Evolutionary conservation across 1,140 invertebrate genomes (phyloP).

Genomic region (Nomia melanderi): DNA sequence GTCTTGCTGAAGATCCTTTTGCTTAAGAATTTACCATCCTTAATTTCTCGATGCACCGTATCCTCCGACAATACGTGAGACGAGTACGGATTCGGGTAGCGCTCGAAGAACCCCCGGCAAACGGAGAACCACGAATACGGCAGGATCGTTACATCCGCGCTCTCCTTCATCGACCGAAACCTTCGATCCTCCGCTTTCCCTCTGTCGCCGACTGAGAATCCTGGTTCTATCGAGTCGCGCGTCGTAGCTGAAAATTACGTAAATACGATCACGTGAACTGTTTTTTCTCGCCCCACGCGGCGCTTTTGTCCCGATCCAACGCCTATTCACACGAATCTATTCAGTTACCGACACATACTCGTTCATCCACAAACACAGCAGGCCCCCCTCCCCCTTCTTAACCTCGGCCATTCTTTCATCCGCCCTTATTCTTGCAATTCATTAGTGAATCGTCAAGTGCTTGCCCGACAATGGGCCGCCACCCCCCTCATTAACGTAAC

Average conservation of each 20-base stretch:
- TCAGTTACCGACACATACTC: slow-evolving; percentile 31
- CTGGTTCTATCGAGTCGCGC: not conserved
- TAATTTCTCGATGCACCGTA: slow-evolving; percentile 42
- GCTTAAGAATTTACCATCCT: slow-evolving; percentile 33
- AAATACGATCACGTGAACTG: not conserved
- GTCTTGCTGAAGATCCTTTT: slow-evolving; percentile 42
- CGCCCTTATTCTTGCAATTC: slow-evolving; percentile 46
- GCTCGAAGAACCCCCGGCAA: slow-evolving; percentile 42
- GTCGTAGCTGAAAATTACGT: not conserved
- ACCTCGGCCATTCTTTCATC: not conserved
- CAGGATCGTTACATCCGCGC: slow-evolving; percentile 30
- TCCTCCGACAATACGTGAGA: slow-evolving; percentile 50
- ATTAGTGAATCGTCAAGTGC: slow-evolving; percentile 55
- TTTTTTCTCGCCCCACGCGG: not conserved
- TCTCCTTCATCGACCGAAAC: slow-evolving; percentile 34
- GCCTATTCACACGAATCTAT: slow-evolving; percentile 26
- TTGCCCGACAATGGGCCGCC: slow-evolving; percentile 42
- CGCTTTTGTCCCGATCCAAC: not conserved
- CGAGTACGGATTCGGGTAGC: slow-evolving; percentile 51
- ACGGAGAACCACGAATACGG: slow-evolving; percentile 43
- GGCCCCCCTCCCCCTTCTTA: not conserved
- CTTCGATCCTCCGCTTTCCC: not conserved
- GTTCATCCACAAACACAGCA: slow-evolving; percentile 11
- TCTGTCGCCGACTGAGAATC: not conserved
- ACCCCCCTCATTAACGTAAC: slow-evolving; percentile 56